Percentiles rank a stretch among this genome's conserved stretches.
These are phyloP conservation scores for Taxidea taxus DNA, from an alignment of 2,113 vertebrate species.

Conservation along the genomic window DNA sequence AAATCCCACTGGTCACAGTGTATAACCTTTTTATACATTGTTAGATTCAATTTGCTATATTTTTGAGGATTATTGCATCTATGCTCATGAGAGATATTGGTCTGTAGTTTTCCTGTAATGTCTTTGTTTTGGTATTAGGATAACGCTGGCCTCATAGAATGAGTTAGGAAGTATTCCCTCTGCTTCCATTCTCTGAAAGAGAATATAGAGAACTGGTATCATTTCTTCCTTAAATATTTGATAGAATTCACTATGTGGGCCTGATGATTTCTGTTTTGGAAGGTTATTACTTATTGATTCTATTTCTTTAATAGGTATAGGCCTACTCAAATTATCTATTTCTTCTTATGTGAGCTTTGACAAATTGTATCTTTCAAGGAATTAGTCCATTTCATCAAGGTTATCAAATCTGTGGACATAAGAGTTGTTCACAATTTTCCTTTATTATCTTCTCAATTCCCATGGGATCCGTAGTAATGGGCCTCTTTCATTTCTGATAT, in stretches of 20 bases:
- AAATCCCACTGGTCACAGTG: neutral
- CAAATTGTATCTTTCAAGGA: neutral
- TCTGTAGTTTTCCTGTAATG: neutral
- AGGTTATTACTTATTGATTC: neutral
- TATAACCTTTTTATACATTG: neutral
- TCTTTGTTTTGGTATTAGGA: neutral
- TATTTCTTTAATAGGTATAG: neutral
- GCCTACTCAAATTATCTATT: neutral
- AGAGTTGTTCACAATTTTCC: neutral
- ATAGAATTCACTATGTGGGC: neutral
- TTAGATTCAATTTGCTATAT: neutral
- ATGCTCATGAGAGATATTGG: neutral
- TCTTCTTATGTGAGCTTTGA: neutral
- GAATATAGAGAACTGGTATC: neutral
- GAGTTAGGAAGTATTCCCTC: neutral
- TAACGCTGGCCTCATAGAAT: neutral
- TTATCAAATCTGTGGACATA: neutral
- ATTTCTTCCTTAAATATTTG: neutral
- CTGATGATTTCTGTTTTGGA: neutral
- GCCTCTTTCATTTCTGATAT: neutral
- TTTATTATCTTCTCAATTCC: neutral
- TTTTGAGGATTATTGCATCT: neutral
- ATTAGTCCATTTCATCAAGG: neutral
- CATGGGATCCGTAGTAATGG: neutral
- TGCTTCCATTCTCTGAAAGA: neutral